Base-by-base conservation (phyloP, 92 coral and sea anemone species). In the Isaurus tuberculatus region DNA sequence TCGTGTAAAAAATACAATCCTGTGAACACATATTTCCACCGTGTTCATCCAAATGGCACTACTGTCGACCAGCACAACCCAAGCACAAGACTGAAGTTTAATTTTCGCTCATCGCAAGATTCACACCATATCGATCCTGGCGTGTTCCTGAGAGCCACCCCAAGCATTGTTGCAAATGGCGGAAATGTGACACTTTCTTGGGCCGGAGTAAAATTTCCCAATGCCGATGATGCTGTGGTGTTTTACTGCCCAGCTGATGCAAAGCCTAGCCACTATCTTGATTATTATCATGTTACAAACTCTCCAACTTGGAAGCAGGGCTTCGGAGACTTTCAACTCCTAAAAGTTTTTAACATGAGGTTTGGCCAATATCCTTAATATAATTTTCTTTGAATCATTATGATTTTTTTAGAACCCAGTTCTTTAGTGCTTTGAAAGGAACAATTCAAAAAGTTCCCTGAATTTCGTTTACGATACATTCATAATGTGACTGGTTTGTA, bases 161-260 rank as follows among this genome's bases (percentile, higher is more conserved):
- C 98, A 2, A 28, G 81, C 64, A 66, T 73, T 13, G 94, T 91
- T 25, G 85, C 85, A 55, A 91, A 91, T 84, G 98, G 94, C 15
- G 98, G 89, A 51, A 61, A 79, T 28, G 98, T 93, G 46, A 91
- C 79, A 2, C 95, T 95, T 14, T 79, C 94, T 2, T 95, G 98
- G 98, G 61, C 85, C 60, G 95, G 94, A 60, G 88, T 95, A 37
- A 23, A 80, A 17, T 40, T 32, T 8, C 90, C 98, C 0, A 88
- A 30, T 40, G 64, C 73, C 2, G 30, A 40, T 25, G 98, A 95
- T 75, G 67, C 84, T n/a, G 77, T 95, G 16, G 95, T 90, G 32
- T 80, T 93, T 57, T 93, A 91, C 88, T 95, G 95, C 64, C 98
- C 98, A 7, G 75, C 66, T 43, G 89, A 86, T 32, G 92, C 88